phyloP scores from a whole-genome alignment of 1,140 invertebrate genomes.

The Trichonephila clavata region DNA sequence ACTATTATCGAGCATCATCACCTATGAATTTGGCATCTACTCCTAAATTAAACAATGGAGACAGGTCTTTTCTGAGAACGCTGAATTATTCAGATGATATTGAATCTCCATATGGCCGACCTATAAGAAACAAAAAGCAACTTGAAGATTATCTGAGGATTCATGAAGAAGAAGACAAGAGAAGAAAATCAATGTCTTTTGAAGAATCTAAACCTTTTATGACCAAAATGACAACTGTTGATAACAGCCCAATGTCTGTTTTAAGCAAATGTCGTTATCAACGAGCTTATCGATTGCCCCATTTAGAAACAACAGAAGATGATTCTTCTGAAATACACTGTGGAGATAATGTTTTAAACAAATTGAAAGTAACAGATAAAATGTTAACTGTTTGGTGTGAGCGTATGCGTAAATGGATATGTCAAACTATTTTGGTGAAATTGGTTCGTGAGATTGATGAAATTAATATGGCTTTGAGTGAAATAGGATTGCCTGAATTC shows the following conservation, averaged over 20 bases:
- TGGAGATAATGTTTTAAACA: constrained; percentile 77
- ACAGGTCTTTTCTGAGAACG: neutral
- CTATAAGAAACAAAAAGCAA: constrained; percentile 56
- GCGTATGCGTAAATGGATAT: constrained; percentile 86
- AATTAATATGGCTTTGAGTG: constrained; percentile 86
- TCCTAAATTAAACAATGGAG: constrained; percentile 23
- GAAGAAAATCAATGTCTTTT: constrained; percentile 42
- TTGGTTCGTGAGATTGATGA: constrained; percentile 87
- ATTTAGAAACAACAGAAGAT: constrained; percentile 78
- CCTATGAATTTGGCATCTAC: constrained; percentile 32
- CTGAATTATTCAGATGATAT: constrained; percentile 34
- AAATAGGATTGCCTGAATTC: constrained; percentile 87
- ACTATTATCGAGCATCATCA: constrained; percentile 13
- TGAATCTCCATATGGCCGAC: constrained; percentile 31
- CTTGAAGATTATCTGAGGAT: constrained; percentile 79
- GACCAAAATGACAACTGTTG: constrained; percentile 77
- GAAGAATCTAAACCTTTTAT: constrained; percentile 64
- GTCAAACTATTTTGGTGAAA: constrained; percentile 87
- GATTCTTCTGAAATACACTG: constrained; percentile 77
- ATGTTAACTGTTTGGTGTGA: constrained; percentile 80
- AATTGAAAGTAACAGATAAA: constrained; percentile 70
- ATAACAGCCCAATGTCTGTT: constrained; percentile 79
- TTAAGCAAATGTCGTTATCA: constrained; percentile 81
- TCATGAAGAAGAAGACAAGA: constrained; percentile 77
- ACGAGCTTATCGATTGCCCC: constrained; percentile 79